Conservation (phyloP, 2,888 invertebrate species). For the Leptogaster cylindrica region DNA sequence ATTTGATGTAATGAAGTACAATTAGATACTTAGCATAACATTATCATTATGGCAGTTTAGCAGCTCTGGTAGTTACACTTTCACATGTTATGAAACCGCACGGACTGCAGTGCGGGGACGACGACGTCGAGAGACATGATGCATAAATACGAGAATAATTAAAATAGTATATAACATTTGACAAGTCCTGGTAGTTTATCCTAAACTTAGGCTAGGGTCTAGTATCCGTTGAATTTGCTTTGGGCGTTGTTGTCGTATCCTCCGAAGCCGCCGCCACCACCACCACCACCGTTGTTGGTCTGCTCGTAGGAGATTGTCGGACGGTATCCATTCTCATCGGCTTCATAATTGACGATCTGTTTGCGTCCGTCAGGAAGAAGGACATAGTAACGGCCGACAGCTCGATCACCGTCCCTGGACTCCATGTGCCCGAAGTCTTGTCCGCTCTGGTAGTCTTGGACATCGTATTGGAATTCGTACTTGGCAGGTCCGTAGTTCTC, state of each 20-base stretch:
- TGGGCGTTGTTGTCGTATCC: conserved; percentile 57
- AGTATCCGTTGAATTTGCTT: conserved; percentile 47
- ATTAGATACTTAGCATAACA: conserved; percentile 33
- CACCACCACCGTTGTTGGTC: conserved; percentile 58
- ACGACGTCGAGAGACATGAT: not conserved
- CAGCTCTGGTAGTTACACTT: conserved; percentile 30
- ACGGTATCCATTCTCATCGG: conserved; percentile 71
- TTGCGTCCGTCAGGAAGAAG: conserved; percentile 73
- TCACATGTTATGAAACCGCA: not conserved
- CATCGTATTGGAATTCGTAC: conserved; percentile 73
- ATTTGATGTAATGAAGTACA: conserved; percentile 31
- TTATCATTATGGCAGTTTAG: conserved; percentile 44
- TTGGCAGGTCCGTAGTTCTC: conserved; percentile 70
- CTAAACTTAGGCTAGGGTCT: conserved; percentile 51
- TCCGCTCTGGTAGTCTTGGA: conserved; percentile 69
- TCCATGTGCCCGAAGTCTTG: conserved; percentile 74
- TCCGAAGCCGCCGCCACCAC: conserved; percentile 49
- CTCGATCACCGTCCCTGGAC: conserved; percentile 68
- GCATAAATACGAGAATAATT: conserved; percentile 20
- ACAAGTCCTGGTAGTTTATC: not conserved
- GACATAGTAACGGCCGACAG: conserved; percentile 71
- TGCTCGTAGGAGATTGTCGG: conserved; percentile 74
- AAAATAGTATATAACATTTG: not conserved
- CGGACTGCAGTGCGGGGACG: conserved; percentile 2
- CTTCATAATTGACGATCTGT: conserved; percentile 74